These are phyloP conservation scores for Leptobrachium ailaonicum DNA, from an alignment of 2,113 vertebrate species.

Conservation along the genomic window DNA sequence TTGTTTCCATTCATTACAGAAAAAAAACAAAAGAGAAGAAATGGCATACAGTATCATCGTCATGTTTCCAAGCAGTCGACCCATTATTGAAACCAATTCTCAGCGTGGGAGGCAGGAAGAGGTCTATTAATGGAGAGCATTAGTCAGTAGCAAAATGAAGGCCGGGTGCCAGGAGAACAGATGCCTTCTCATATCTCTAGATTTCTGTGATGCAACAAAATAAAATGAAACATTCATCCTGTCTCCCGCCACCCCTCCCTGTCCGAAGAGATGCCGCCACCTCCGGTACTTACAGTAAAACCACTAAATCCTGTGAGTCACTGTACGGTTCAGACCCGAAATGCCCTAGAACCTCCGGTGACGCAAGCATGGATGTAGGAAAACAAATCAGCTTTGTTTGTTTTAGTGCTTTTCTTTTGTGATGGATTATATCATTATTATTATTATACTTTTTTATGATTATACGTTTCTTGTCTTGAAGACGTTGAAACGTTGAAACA, in stretches of 20 bases:
- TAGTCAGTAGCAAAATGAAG: constrained; percentile 32
- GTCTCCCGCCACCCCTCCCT: not conserved
- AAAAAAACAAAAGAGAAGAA: constrained; percentile 3
- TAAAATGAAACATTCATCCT: constrained; percentile 17
- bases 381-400: constrained; percentile 24
- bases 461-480: no score
- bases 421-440: constrained; percentile 6
- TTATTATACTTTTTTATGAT: no score
- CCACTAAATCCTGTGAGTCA: constrained; percentile 45
- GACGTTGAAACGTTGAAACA: no score
- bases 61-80: constrained; percentile 26
- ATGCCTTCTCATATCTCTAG: constrained; percentile 28
- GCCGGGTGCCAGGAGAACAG: constrained; percentile 22
- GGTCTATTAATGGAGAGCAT: constrained; percentile 36
- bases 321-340: not conserved
- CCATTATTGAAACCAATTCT: constrained; percentile 9
- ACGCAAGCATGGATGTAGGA: constrained; percentile 15
- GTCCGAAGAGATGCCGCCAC: not conserved
- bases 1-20: constrained; percentile 18
- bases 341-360: constrained; percentile 20
- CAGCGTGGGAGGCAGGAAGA: constrained; percentile 37
- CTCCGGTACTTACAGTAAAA: constrained; percentile 20
- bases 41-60: not conserved
- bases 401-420: not conserved
- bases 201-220: constrained; percentile 12